Evolutionary conservation across 2,797 vertebrate genomes (phyloP).

Genomic region (Lagodon rhomboides): DNA sequence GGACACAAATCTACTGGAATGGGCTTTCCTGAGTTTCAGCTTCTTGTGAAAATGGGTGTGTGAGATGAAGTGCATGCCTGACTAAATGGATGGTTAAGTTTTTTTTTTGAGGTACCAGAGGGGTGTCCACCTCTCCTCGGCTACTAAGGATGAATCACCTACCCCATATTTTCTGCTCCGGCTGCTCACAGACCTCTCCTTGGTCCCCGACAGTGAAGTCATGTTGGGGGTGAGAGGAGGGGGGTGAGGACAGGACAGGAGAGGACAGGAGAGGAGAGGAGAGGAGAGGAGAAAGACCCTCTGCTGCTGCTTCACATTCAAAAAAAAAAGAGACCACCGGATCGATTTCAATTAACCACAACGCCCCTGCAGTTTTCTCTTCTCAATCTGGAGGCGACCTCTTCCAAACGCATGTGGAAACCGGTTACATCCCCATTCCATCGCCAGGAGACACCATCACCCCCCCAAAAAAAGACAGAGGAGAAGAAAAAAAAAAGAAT

Average conservation of each 20-base stretch:
- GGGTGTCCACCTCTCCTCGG: constrained; percentile 37
- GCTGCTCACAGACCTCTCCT: constrained; percentile 92
- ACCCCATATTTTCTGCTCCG: constrained; percentile 96
- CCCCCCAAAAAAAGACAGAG: not conserved
- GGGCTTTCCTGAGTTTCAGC: constrained; percentile 13
- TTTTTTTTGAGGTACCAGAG: constrained; percentile 49
- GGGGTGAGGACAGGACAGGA: constrained; percentile 25
- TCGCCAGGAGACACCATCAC: not conserved
- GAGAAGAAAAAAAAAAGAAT: not conserved
- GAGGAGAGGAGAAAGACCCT: constrained; percentile 63
- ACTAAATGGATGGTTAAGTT: constrained; percentile 38
- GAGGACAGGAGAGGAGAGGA: constrained; percentile 29
- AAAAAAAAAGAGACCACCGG: constrained; percentile 66
- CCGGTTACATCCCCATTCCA: constrained; percentile 52
- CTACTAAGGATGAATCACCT: constrained; percentile 77
- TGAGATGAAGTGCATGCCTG: constrained; percentile 31
- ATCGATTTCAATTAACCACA: constrained; percentile 75
- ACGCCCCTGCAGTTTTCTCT: constrained; percentile 67
- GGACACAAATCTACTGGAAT: constrained; percentile 18
- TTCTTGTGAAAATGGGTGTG: constrained; percentile 7
- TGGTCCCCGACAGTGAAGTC: constrained; percentile 91
- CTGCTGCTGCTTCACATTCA: constrained; percentile 80
- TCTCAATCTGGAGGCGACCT: constrained; percentile 63
- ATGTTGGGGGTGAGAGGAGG: constrained; percentile 79
- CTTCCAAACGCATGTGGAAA: constrained; percentile 64